phyloP scores from a whole-genome alignment of 2,113 vertebrate species.

The Festucalex cinctus region DNA sequence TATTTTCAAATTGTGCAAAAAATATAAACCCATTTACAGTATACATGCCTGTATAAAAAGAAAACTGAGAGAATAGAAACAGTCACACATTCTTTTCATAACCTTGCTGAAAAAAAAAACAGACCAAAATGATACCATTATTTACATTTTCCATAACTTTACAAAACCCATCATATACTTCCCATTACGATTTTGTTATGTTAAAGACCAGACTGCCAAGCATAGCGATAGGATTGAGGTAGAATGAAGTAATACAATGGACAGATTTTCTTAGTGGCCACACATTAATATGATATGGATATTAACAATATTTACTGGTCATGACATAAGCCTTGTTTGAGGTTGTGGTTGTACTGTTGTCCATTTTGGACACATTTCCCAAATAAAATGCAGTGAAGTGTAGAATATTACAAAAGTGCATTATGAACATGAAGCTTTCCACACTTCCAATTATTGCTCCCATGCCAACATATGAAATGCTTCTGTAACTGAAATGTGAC shows the following conservation, averaged over 20 bases:
- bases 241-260: conserved; percentile 57
- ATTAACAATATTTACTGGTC: background rate
- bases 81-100: conserved; percentile 46
- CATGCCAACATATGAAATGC: conserved; percentile 1
- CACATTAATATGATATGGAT: background rate
- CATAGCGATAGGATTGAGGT: conserved; percentile 71
- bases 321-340: background rate
- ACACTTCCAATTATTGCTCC: background rate
- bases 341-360: background rate
- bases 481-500: conserved; percentile 29
- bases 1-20: conserved; percentile 74
- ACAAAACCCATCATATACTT: conserved; percentile 50
- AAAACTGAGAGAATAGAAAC: conserved; percentile 31
- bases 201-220: conserved; percentile 40
- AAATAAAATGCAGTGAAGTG: conserved; percentile 4
- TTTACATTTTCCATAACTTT: conserved; percentile 68
- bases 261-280: conserved; percentile 3
- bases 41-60: conserved; percentile 50
- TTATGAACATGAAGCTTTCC: conserved; percentile 11
- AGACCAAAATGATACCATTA: conserved; percentile 50
- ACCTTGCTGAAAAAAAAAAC: conserved; percentile 38
- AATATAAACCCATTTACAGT: conserved; percentile 35
- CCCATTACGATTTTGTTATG: conserved; percentile 31
- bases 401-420: conserved; percentile 31
- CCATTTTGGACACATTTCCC: conserved; percentile 2